Evolutionary conservation across 1,140 invertebrate species (phyloP).

Genomic region (Ruditapes philippinarum): DNA sequence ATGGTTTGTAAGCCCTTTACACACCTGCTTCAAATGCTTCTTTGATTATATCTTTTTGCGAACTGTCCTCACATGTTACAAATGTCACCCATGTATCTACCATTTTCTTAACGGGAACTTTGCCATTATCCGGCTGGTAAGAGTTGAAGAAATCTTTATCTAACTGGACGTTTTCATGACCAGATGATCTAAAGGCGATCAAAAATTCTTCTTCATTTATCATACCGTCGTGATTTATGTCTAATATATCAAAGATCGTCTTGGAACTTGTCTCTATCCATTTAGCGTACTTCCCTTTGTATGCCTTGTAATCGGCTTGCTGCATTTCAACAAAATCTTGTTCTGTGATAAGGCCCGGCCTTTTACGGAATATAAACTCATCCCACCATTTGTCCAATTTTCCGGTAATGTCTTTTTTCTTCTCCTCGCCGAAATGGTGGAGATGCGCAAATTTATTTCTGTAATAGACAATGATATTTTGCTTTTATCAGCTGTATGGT

Average conservation of each 20-base stretch:
- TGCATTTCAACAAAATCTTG: not conserved
- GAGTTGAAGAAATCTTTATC: not conserved
- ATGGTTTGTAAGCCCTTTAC: too few species aligned
- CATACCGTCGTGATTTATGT: not conserved
- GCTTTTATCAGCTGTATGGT: too few species aligned
- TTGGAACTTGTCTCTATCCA: too few species aligned
- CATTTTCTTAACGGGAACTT: not conserved
- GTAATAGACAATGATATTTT: too few species aligned
- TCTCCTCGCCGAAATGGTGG: too few species aligned
- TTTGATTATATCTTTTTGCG: not conserved
- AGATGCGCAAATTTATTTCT: too few species aligned
- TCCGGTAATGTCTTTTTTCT: too few species aligned
- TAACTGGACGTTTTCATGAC: not conserved
- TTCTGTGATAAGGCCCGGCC: not conserved
- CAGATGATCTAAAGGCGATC: not conserved
- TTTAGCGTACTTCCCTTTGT: too few species aligned
- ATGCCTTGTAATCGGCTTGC: slow-evolving; percentile 4
- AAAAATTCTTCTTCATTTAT: not conserved
- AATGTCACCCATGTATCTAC: not conserved
- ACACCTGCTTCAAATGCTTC: too few species aligned
- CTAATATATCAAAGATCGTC: too few species aligned
- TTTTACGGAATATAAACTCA: slow-evolving; percentile 41
- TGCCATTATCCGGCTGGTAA: not conserved
- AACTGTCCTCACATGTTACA: not conserved
- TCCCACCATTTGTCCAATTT: slow-evolving; percentile 13